Base-by-base conservation (phyloP, 2,797 vertebrate species). In the Chelon labrosus region DNA sequence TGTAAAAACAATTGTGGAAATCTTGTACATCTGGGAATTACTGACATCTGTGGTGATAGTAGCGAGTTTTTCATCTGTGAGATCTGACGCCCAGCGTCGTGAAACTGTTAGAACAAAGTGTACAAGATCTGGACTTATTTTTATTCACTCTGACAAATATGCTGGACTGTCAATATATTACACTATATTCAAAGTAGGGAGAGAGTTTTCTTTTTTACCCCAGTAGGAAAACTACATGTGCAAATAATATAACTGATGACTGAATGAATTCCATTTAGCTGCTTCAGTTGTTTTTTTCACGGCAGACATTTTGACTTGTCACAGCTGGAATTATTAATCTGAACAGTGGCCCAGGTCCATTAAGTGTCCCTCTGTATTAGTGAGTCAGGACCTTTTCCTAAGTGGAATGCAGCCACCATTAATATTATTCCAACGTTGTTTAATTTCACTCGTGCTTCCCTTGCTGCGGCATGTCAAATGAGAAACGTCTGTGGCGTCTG, bases 351-450 rank as follows among this genome's bases (percentile, higher is more conserved):
- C 20, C 19, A 12, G 19, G 12, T 22, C 47, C 47, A 22, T 50
- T 22, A 12, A 50, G 19, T 12, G 4, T 50, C 10, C 10, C 47
- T 20, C 10, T 22, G 5, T 39, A 22, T 50, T n/a, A 47, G 47
- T 22, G 19, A 20, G 10, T 9, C 19, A 11, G 19, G 19, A n/a
- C 19, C 47, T 50, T 11, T 19, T 50, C 50, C 38, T 41, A 39
- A 25, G 17, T 53, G 62, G 50, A 65, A 12, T 38, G 25, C 39
- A 0, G 11, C 17, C 25, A 3, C 41, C n/a, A 53, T 42, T 7
- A 53, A 52, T 64, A 20, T 64, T 27, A 41, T 65, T 65, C 25
- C 7, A 53, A 53, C 27, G 38, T 41, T 31, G 53, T 65, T 42
- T 11, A 50, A 22, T 31, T 6, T 20, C 19, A 19, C n/a, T n/a